These are phyloP conservation scores for Chelonoidis abingdonii DNA, from an alignment of 2,113 vertebrate species.

Conservation along the genomic window DNA sequence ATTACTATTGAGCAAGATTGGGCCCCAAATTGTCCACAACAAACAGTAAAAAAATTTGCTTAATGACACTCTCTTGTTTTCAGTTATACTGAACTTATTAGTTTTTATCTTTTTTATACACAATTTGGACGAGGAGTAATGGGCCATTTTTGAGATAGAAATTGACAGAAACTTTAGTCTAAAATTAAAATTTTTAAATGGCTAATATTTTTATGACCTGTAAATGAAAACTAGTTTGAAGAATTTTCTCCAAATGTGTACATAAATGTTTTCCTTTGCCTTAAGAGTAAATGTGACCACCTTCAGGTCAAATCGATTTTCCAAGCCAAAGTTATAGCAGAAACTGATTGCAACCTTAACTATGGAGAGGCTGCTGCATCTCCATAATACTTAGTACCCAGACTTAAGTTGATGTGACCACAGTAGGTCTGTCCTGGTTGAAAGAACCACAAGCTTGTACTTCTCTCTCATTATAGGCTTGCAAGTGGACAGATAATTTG, in stretches of 20 bases:
- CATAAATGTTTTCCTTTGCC: neutral
- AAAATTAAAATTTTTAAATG: fast-evolving
- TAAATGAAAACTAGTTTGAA: neutral
- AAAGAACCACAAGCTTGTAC: neutral
- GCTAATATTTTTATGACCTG: neutral
- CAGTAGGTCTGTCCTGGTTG: neutral
- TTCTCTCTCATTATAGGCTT: neutral
- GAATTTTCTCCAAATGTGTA: neutral
- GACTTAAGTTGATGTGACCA: neutral
- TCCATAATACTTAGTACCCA: neutral
- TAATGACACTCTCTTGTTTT: neutral
- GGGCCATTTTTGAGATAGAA: neutral
- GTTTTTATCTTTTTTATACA: neutral
- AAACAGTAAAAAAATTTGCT: neutral
- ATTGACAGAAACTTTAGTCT: neutral
- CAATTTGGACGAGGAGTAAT: neutral
- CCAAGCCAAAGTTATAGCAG: neutral
- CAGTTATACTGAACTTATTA: neutral
- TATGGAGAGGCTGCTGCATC: neutral
- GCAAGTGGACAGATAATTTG: neutral
- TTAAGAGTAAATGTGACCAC: neutral
- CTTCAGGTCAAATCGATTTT: neutral
- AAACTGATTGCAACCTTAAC: neutral
- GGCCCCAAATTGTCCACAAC: neutral
- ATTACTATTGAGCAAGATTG: neutral